Percentiles rank a stretch among this genome's conserved stretches.
These are phyloP conservation scores for Nemotelus nigrinus DNA, from an alignment of 2,888 invertebrate genomes.

Conservation along the genomic window DNA sequence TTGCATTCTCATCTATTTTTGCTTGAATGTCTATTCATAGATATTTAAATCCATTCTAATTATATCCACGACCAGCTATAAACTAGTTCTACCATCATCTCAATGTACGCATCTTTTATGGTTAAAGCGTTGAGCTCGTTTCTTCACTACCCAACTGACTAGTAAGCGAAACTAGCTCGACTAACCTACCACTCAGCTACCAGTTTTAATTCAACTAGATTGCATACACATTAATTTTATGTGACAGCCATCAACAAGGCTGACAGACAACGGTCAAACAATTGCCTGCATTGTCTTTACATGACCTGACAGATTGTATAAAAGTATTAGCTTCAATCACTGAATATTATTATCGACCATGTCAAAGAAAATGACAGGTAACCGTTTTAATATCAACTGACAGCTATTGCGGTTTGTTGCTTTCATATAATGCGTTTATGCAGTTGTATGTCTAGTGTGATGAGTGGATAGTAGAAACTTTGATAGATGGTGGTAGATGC, in stretches of 20 bases:
- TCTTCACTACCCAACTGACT: too few species aligned
- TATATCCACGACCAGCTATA: too few species aligned
- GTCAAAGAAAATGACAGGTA: conserved; percentile 55
- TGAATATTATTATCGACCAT: conserved; percentile 56
- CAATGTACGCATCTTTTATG: too few species aligned
- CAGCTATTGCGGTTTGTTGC: conserved; percentile 52
- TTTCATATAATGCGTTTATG: conserved; percentile 1
- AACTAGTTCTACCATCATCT: too few species aligned
- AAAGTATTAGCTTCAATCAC: conserved; percentile 57
- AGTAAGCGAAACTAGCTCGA: too few species aligned
- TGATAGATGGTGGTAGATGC: too few species aligned
- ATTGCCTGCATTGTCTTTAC: conserved; percentile 51
- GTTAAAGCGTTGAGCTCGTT: too few species aligned
- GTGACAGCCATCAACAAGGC: conserved; percentile 23
- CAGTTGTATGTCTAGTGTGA: not conserved
- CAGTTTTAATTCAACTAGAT: not conserved
- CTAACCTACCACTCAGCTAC: too few species aligned
- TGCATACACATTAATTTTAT: not conserved
- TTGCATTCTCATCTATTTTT: too few species aligned
- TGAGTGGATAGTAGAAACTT: not conserved
- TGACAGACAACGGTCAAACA: conserved; percentile 33
- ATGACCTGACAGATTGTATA: conserved; percentile 56
- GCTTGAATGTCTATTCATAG: too few species aligned
- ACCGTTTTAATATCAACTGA: conserved; percentile 54
- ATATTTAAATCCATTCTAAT: too few species aligned